Evolutionary conservation across 92 coral and sea anemone species (phyloP).

Genomic region (Anthopleura xanthogrammica): DNA sequence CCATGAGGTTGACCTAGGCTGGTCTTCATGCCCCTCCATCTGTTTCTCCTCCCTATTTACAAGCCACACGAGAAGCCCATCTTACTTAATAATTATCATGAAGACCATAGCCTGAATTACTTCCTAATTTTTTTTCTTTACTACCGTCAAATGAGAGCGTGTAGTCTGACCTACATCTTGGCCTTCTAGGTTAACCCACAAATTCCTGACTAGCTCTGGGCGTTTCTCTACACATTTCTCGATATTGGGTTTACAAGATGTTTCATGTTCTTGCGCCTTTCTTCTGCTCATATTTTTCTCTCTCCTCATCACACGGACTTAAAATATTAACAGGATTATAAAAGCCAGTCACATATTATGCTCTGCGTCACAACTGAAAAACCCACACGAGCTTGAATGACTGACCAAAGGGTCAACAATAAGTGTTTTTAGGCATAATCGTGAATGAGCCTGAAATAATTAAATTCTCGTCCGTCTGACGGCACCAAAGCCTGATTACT

Average conservation of each 20-base stretch:
- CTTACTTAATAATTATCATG: not conserved
- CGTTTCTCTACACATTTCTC: no score
- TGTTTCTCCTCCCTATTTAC: not conserved
- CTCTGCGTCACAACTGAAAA: not conserved
- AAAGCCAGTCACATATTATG: not conserved
- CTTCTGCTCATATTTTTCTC: not conserved
- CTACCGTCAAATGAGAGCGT: no score
- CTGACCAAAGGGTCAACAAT: not conserved
- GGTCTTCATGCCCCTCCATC: not conserved
- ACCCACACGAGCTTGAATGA: not conserved
- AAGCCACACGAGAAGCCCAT: not conserved
- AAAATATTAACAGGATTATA: not conserved
- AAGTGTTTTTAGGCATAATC: not conserved
- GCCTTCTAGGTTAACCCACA: no score
- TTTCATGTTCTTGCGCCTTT: not conserved
- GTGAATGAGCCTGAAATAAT: no score
- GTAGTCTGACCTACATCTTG: no score
- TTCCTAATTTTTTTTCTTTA: no score
- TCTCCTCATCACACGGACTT: not conserved
- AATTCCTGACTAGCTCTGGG: no score
- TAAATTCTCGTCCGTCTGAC: no score
- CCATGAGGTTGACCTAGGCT: not conserved
- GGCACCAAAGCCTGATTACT: no score
- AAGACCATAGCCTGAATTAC: not conserved
- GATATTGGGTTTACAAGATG: not conserved